These are phyloP conservation scores for Bubo scandiacus DNA, from an alignment of 2,113 vertebrate species.

Conservation along the genomic window DNA sequence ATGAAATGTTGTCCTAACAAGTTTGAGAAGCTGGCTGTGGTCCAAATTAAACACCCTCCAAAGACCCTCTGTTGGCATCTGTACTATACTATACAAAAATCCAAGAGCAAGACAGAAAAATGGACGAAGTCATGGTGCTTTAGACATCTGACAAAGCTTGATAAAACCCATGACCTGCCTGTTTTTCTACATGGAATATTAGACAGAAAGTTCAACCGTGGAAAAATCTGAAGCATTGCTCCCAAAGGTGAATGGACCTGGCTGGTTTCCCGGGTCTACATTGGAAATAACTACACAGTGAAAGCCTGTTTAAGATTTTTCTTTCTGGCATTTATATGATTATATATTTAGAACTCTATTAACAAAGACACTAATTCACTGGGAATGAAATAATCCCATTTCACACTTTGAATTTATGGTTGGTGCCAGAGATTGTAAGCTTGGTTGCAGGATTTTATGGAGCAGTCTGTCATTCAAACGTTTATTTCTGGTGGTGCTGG, in stretches of 20 bases:
- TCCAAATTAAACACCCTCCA: constrained; percentile 25
- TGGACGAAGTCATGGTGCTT: not conserved
- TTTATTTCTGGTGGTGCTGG: not conserved
- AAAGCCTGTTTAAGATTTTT: constrained; percentile 31
- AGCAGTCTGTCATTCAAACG: constrained; percentile 26
- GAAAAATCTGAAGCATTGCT: constrained; percentile 15
- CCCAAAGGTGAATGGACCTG: constrained; percentile 11
- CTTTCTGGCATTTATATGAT: constrained; percentile 35
- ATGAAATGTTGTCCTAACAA: not conserved
- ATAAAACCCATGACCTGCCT: constrained; percentile 18
- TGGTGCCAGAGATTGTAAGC: constrained; percentile 1
- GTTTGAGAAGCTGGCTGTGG: not conserved
- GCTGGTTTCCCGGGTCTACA: not conserved
- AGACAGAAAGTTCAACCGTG: not conserved
- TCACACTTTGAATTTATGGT: constrained; percentile 29
- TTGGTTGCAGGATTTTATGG: constrained; percentile 19
- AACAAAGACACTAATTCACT: constrained; percentile 53
- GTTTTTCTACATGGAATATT: not conserved
- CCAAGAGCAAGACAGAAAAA: not conserved
- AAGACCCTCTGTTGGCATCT: not conserved
- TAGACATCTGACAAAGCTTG: not conserved
- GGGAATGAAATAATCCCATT: constrained; percentile 46
- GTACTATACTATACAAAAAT: not conserved
- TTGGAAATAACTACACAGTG: not conserved
- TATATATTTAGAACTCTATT: constrained; percentile 57